These are phyloP conservation scores for Scaptomyza reducta DNA, from an alignment of 2,888 invertebrate species.

Conservation along the genomic window DNA sequence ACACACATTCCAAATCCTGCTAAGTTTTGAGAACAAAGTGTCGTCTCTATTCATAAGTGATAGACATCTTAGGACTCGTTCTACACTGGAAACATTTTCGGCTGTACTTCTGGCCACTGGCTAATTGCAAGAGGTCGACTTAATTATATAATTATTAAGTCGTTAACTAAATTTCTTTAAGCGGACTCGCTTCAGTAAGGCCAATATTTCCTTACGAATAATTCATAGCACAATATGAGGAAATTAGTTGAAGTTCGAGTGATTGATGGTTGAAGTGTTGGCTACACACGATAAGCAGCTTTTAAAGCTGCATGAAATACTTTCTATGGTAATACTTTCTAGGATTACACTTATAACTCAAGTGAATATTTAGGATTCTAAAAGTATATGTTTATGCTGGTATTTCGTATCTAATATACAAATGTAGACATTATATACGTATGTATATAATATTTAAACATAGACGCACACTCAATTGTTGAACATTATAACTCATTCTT, in stretches of 20 bases:
- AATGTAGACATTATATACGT: no score
- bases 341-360: not conserved
- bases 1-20: slow-evolving; percentile 32
- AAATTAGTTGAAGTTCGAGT: slow-evolving; percentile 28
- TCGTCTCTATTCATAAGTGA: slow-evolving; percentile 22
- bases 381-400: not conserved
- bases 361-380: not conserved
- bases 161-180: slow-evolving; percentile 56
- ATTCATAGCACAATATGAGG: slow-evolving; percentile 28
- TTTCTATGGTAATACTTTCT: not conserved
- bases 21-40: slow-evolving; percentile 23
- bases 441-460: not conserved
- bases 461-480: no score
- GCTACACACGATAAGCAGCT: slow-evolving; percentile 6
- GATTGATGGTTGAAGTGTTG: slow-evolving; percentile 54
- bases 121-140: slow-evolving; percentile 21
- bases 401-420: not conserved
- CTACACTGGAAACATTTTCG: slow-evolving; percentile 42
- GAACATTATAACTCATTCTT: no score
- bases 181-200: slow-evolving; percentile 48
- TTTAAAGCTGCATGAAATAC: not conserved
- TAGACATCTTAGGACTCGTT: slow-evolving; percentile 40
- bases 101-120: not conserved
- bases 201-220: slow-evolving; percentile 36
- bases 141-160: slow-evolving; percentile 58